A percentile compares a stretch with the other conserved stretches of the same genome.
These are phyloP conservation scores for Pandion haliaetus DNA, from an alignment of 2,113 vertebrate species.

Conservation along the genomic window DNA sequence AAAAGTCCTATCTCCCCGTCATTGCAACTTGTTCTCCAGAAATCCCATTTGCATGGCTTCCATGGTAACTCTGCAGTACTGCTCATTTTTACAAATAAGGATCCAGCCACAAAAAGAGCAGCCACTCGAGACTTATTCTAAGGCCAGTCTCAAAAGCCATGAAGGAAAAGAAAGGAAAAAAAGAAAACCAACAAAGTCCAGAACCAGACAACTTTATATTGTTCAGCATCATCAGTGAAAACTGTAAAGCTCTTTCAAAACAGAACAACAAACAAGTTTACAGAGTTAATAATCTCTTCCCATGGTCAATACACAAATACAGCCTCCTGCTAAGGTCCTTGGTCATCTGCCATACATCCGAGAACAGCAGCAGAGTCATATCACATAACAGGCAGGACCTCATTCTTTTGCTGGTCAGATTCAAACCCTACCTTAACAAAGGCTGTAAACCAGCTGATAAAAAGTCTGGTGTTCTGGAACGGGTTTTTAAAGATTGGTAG, in stretches of 20 bases:
- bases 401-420: background rate
- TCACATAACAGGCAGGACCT: background rate
- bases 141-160: conserved; percentile 22
- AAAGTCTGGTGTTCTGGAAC: background rate
- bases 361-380: background rate
- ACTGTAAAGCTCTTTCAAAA: background rate
- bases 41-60: conserved; percentile 81
- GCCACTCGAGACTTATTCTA: conserved; percentile 14
- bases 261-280: background rate
- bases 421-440: background rate
- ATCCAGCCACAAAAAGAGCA: conserved; percentile 56
- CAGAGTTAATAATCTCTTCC: background rate
- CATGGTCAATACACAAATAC: background rate
- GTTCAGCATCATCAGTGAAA: background rate
- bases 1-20: conserved; percentile 62
- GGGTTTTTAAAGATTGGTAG: background rate
- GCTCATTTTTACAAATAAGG: conserved; percentile 61
- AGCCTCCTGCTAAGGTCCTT: background rate
- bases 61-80: conserved; percentile 75
- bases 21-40: conserved; percentile 81
- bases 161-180: background rate
- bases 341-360: background rate
- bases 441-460: background rate
- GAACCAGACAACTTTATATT: background rate
- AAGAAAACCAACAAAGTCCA: background rate